phyloP scores from a whole-genome alignment of 2,888 invertebrate species.

The Ophion ventricosus region DNA sequence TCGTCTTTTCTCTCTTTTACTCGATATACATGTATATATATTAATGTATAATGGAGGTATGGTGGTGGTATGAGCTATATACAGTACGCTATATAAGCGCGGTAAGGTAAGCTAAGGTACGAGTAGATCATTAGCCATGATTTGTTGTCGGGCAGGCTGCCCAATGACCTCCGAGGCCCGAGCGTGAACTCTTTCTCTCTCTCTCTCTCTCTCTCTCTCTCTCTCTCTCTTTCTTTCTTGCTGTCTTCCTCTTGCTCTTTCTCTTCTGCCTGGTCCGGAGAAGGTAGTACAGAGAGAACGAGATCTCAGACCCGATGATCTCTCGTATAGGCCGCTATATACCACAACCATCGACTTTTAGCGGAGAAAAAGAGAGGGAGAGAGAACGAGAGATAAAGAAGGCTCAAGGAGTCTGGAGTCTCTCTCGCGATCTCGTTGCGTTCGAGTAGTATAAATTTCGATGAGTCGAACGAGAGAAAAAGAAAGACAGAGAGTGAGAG shows the following conservation, averaged over 20 bases:
- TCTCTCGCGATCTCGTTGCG: slow-evolving; percentile 56
- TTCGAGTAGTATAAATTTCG: slow-evolving; percentile 63
- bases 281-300: slow-evolving; percentile 66
- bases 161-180: slow-evolving; percentile 81
- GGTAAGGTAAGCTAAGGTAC: slow-evolving; percentile 79
- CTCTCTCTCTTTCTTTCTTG: slow-evolving; percentile 33
- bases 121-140: slow-evolving; percentile 83
- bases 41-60: slow-evolving; percentile 39
- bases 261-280: slow-evolving; percentile 36
- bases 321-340: slow-evolving; percentile 64
- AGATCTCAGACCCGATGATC: slow-evolving; percentile 70
- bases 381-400: slow-evolving; percentile 42
- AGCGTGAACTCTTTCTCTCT: slow-evolving; percentile 68
- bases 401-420: slow-evolving; percentile 34
- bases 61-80: slow-evolving; percentile 48
- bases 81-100: slow-evolving; percentile 44
- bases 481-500: slow-evolving; percentile 1
- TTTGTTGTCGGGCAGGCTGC: slow-evolving; percentile 83
- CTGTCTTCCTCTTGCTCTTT: slow-evolving; percentile 28
- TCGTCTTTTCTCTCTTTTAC: slow-evolving; percentile 49
- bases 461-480: slow-evolving; percentile 57
- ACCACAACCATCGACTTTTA: slow-evolving; percentile 65
- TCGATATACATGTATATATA: slow-evolving; percentile 25
- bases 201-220: slow-evolving; percentile 54
- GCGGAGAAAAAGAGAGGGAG: slow-evolving; percentile 36